Evolutionary conservation across 2,113 vertebrate genomes (phyloP), one percentile per base, ranked within the genome.

Genomic region (Dinomys branickii): DNA sequence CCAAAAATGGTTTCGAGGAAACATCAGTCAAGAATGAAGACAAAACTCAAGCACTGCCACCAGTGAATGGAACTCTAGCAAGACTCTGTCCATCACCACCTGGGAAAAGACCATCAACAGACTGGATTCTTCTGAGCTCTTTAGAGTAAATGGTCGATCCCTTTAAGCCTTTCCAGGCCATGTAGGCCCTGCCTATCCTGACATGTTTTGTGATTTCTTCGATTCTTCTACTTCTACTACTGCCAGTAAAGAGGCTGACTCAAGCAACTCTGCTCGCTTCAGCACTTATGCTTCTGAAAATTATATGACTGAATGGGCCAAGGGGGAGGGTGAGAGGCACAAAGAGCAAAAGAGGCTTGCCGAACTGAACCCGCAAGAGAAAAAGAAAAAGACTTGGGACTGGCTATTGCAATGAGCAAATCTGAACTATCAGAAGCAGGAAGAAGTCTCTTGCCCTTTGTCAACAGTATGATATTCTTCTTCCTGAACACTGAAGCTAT

Each of bases 241-340:
- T 98, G 97, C 99, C 98, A 98, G 98, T 98, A 99, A 99, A 98
- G 99, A 99, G 98, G 97, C 98, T 97, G 99, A 99, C 98, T 98
- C 99, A 98, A 99, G 99, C 98, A 99, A 99, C 98, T 99, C 99
- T 99, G 99, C 99, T 99, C 99, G 99, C 99, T 99, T 99, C 99
- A 99, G 99, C 99, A 99, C 99, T 99, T 99, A 99, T 98, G 99
- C 99, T 47, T 99, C 99, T 98, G 99, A 99, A 97, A 99, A 99
- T 98, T 99, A 99, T 98, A 99, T 99, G 99, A 99, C 99, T 97
- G 99, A 99, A 98, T 99, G 99, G 99, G 99, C 99, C 93, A 99
- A 99, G 98, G 99, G 99, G 96, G 47, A 50, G 47, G 47, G 47
- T 50, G 47, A 50, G 47, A 50, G 47, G 9, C 5, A 50, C 47